Percentiles rank a stretch among this genome's conserved stretches.
Evolutionary conservation across 2,797 vertebrate species (phyloP).

Genomic region (Esox lucius): DNA sequence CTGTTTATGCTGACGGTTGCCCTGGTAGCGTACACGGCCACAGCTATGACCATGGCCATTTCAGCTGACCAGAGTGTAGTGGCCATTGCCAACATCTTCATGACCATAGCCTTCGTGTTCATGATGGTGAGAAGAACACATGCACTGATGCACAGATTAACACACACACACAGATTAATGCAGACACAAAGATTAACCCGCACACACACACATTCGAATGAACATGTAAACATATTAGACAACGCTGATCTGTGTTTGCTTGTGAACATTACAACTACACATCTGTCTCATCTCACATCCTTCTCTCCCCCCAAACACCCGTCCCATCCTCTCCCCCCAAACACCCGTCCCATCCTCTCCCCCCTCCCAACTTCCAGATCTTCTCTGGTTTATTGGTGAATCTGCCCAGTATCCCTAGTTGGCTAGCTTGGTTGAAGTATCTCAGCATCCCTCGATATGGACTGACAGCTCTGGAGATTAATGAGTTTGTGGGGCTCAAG

Average conservation of each 20-base stretch:
- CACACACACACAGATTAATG: slow-evolving; percentile 6
- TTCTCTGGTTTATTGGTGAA: slow-evolving; percentile 84
- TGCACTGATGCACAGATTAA: background rate
- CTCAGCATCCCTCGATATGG: slow-evolving; percentile 83
- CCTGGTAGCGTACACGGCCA: slow-evolving; percentile 83
- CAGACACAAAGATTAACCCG: slow-evolving; percentile 7
- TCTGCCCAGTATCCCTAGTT: slow-evolving; percentile 68
- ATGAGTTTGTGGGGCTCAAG: background rate
- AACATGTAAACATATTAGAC: too few relatives aligned
- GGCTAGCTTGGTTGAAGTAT: slow-evolving; percentile 83
- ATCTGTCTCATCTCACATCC: accelerated
- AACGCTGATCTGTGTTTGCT: background rate
- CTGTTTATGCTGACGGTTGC: slow-evolving; percentile 80
- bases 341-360: too few relatives aligned
- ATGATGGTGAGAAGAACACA: slow-evolving; percentile 82
- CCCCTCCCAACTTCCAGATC: slow-evolving; percentile 57
- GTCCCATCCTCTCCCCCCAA: accelerated
- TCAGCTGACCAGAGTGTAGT: slow-evolving; percentile 86
- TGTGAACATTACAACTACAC: too few relatives aligned
- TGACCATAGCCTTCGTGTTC: slow-evolving; percentile 85
- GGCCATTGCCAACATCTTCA: slow-evolving; percentile 83
- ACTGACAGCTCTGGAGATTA: slow-evolving; percentile 31
- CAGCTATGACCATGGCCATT: slow-evolving; percentile 86
- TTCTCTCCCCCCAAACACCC: accelerated
- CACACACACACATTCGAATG: slow-evolving; percentile 4